A percentile compares a stretch with the other conserved stretches of the same genome.
phyloP scores from a whole-genome alignment of 2,113 vertebrate genomes.

The Saguinus imperator region DNA sequence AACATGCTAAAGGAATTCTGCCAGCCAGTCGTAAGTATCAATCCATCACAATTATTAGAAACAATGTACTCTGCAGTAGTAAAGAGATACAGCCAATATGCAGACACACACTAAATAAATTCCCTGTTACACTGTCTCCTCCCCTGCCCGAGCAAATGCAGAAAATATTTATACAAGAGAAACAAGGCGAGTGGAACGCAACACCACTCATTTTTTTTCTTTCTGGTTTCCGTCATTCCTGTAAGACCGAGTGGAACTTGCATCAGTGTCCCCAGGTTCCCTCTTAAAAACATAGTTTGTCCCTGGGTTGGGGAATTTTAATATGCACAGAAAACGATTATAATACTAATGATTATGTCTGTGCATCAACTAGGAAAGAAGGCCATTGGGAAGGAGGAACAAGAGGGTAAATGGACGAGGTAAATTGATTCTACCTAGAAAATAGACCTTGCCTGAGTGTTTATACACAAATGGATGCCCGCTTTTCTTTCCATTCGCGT shows the following conservation, averaged over 20 bases:
- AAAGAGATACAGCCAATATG: constrained; percentile 65
- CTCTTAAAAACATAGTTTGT: neutral
- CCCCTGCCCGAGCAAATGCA: neutral
- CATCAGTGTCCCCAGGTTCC: neutral
- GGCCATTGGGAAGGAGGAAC: neutral
- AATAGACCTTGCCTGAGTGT: neutral
- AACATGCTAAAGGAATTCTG: constrained; percentile 63
- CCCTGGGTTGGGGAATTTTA: constrained; percentile 10
- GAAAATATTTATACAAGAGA: constrained; percentile 34
- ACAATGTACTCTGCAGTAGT: constrained; percentile 45
- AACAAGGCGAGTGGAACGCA: neutral
- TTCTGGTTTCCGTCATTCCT: constrained; percentile 26
- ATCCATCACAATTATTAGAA: constrained; percentile 73
- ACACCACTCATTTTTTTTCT: neutral
- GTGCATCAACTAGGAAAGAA: neutral
- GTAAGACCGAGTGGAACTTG: neutral
- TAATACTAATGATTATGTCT: neutral
- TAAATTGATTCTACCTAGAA: neutral
- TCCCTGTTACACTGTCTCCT: neutral
- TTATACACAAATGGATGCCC: neutral
- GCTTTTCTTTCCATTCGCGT: neutral
- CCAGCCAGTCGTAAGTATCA: constrained; percentile 66
- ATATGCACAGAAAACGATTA: neutral
- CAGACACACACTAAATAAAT: constrained; percentile 64
- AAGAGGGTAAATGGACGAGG: neutral